Percentiles rank a stretch among this genome's conserved stretches.
phyloP scores from a whole-genome alignment of 2,888 invertebrate species.

The Cosmorhoe ocellata region DNA sequence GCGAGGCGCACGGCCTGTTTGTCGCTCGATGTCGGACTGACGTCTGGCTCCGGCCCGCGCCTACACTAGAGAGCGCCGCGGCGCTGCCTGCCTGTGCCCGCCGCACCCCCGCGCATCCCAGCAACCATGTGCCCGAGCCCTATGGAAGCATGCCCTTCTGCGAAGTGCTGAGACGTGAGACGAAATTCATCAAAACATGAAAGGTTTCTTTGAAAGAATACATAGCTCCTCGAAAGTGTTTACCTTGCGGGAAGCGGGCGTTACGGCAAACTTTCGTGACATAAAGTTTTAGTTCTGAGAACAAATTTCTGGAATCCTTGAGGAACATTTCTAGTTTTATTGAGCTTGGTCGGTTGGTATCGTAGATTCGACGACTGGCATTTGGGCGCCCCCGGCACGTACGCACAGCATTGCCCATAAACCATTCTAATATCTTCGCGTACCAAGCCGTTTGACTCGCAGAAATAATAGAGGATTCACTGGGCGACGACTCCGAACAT shows the following conservation, averaged over 20 bases:
- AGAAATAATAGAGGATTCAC: slow-evolving; percentile 48
- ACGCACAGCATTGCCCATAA: slow-evolving; percentile 61
- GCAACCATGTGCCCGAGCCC: slow-evolving; percentile 49
- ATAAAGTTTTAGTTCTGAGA: not conserved
- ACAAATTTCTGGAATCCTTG: slow-evolving; percentile 1
- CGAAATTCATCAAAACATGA: slow-evolving; percentile 60
- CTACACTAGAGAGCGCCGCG: slow-evolving; percentile 47
- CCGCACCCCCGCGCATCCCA: slow-evolving; percentile 58
- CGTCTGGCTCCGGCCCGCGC: slow-evolving; percentile 50
- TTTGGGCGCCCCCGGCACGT: slow-evolving; percentile 56
- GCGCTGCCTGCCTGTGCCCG: slow-evolving; percentile 72
- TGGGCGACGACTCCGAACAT: slow-evolving; percentile 39
- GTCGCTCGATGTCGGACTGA: slow-evolving; percentile 74
- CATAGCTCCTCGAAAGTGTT: slow-evolving; percentile 19
- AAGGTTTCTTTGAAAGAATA: slow-evolving; percentile 39
- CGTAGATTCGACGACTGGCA: slow-evolving; percentile 39
- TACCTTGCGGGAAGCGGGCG: slow-evolving; percentile 2
- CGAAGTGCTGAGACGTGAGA: slow-evolving; percentile 50
- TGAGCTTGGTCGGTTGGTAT: slow-evolving; percentile 8
- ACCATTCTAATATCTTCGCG: slow-evolving; percentile 64
- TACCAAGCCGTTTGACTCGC: slow-evolving; percentile 48
- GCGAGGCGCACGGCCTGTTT: slow-evolving; percentile 72
- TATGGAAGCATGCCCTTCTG: slow-evolving; percentile 57
- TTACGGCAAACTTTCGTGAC: slow-evolving; percentile 3
- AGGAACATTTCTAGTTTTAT: slow-evolving; percentile 1